phyloP scores from a whole-genome alignment of 2,113 vertebrate genomes.

The Aspiorhynchus laticeps region DNA sequence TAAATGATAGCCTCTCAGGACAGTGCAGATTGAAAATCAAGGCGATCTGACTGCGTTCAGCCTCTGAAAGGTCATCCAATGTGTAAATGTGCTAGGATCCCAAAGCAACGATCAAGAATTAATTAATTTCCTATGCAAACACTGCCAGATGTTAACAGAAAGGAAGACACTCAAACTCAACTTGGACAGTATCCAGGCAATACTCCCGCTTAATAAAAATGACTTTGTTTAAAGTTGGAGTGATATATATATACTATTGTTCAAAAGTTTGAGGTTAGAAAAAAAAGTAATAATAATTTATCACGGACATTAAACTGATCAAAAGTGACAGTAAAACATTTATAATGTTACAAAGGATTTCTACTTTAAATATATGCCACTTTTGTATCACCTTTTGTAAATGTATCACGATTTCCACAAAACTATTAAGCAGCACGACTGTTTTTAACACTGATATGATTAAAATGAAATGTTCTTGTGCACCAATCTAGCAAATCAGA shows the following conservation, averaged over 20 bases:
- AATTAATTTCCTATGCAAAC: background rate
- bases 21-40: background rate
- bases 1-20: background rate
- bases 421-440: background rate
- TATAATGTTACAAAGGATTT: background rate
- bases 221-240: background rate
- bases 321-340: background rate
- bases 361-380: background rate
- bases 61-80: constrained; percentile 1
- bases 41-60: background rate
- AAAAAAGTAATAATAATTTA: background rate
- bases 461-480: background rate
- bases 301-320: background rate
- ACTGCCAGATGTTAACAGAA: background rate
- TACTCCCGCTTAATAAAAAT: background rate
- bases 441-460: no score
- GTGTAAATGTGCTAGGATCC: constrained; percentile 1
- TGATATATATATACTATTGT: background rate
- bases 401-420: background rate
- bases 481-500: background rate
- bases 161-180: background rate
- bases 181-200: background rate
- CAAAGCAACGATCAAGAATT: background rate
- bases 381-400: background rate
- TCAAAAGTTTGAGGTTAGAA: background rate